Evolutionary conservation across 2,113 vertebrate genomes (phyloP).

Genomic region (Oncorhynchus masou): DNA sequence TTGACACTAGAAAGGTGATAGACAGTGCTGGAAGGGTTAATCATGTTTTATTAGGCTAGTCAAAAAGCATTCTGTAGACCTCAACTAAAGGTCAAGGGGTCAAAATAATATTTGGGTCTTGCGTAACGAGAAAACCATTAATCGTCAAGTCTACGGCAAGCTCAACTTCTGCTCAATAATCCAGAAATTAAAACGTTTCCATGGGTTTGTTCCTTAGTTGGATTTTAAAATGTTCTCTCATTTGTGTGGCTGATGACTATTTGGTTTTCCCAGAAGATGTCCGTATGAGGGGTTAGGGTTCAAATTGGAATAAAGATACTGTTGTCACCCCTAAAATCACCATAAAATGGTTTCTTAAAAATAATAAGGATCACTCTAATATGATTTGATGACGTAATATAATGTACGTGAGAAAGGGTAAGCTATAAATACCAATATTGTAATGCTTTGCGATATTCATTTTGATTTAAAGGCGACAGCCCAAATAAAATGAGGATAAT

Average conservation of each 20-base stretch:
- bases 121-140: too few relatives aligned
- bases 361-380: constrained; percentile 32
- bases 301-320: constrained; percentile 26
- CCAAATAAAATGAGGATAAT: constrained; percentile 60
- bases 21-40: too few relatives aligned
- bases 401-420: constrained; percentile 30
- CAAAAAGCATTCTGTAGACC: not conserved
- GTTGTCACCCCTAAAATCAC: constrained; percentile 31
- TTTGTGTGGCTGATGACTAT: constrained; percentile 8
- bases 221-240: constrained; percentile 14
- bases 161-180: too few relatives aligned
- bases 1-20: too few relatives aligned
- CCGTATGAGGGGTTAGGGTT: constrained; percentile 23
- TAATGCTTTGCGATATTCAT: constrained; percentile 60
- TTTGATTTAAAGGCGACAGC: constrained; percentile 62
- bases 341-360: constrained; percentile 12
- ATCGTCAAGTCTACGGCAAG: too few relatives aligned
- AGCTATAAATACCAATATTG: constrained; percentile 13
- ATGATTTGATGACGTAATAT: constrained; percentile 29
- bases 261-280: constrained; percentile 11
- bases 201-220: too few relatives aligned
- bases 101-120: not conserved
- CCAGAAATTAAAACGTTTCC: too few relatives aligned
- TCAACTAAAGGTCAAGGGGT: not conserved
- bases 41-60: not conserved